Evolutionary conservation across 2,797 vertebrate species (phyloP).

Genomic region (Aselliscus stoliczkanus): DNA sequence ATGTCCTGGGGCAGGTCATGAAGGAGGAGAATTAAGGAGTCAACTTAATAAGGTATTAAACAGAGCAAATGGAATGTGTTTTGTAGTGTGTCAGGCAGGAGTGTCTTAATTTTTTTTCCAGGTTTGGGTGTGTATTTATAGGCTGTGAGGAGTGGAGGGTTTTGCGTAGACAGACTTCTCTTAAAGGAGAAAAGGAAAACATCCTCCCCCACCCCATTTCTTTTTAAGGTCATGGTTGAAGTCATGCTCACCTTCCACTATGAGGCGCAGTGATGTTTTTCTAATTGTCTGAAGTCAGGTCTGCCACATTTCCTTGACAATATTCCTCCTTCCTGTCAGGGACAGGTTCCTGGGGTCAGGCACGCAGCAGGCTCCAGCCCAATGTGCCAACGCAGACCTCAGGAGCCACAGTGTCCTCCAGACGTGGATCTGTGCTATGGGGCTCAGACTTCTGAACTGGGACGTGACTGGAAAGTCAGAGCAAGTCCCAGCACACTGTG

Average conservation of each 20-base stretch:
- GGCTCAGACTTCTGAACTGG: background rate
- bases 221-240: constrained; percentile 30
- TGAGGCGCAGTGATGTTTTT: constrained; percentile 7
- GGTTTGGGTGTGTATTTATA: constrained; percentile 14
- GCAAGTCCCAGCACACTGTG: background rate
- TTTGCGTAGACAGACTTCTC: background rate
- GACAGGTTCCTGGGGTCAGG: constrained; percentile 36
- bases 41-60: background rate
- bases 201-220: background rate
- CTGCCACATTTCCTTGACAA: constrained; percentile 53
- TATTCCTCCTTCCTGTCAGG: background rate
- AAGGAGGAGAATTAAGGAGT: background rate
- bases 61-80: background rate
- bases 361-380: constrained; percentile 19
- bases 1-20: background rate
- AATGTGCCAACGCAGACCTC: background rate
- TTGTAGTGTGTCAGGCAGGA: background rate
- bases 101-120: constrained; percentile 1
- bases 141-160: background rate
- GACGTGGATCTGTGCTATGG: background rate
- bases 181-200: background rate
- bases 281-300: constrained; percentile 45
- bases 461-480: background rate
- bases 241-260: constrained; percentile 8
- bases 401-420: constrained; percentile 30